These are phyloP conservation scores for Drosophila buzzatii DNA, from an alignment of 2,888 invertebrate species.

Conservation along the genomic window DNA sequence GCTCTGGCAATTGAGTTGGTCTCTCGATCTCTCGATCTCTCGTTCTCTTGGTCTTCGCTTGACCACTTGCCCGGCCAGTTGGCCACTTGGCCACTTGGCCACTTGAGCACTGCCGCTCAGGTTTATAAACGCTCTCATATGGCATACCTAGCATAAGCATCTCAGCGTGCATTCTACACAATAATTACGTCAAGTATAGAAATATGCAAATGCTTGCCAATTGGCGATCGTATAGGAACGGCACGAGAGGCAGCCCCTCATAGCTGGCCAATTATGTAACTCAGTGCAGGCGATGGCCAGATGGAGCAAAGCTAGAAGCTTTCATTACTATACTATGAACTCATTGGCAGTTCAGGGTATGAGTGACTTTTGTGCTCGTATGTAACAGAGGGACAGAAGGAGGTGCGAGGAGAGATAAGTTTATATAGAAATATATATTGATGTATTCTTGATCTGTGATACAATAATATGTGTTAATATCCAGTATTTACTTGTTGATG, in stretches of 20 bases:
- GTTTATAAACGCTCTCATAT: slow-evolving; percentile 1
- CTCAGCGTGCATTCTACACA: slow-evolving; percentile 17
- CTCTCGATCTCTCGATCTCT: slow-evolving; percentile 9
- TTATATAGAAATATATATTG: not conserved
- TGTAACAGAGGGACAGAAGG: not conserved
- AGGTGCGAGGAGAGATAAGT: not conserved
- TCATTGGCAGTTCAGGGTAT: not conserved
- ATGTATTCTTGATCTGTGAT: no score
- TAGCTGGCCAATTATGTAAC: not conserved
- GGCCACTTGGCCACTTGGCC: slow-evolving; percentile 16
- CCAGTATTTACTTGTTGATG: no score
- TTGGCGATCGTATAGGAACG: not conserved
- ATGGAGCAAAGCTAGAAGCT: not conserved
- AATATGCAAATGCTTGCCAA: slow-evolving; percentile 5
- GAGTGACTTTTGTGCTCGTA: not conserved
- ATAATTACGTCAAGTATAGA: slow-evolving; percentile 14
- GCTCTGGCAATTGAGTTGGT: slow-evolving; percentile 53
- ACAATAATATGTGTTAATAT: no score
- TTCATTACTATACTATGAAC: not conserved
- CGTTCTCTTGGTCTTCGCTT: slow-evolving; percentile 22
- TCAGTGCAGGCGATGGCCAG: not conserved
- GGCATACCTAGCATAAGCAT: slow-evolving; percentile 3
- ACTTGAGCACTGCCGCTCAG: slow-evolving; percentile 9
- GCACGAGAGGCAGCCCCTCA: not conserved
- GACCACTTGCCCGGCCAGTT: slow-evolving; percentile 4